Conservation (phyloP, 2,113 vertebrate species). For the Oostethus manadensis region DNA sequence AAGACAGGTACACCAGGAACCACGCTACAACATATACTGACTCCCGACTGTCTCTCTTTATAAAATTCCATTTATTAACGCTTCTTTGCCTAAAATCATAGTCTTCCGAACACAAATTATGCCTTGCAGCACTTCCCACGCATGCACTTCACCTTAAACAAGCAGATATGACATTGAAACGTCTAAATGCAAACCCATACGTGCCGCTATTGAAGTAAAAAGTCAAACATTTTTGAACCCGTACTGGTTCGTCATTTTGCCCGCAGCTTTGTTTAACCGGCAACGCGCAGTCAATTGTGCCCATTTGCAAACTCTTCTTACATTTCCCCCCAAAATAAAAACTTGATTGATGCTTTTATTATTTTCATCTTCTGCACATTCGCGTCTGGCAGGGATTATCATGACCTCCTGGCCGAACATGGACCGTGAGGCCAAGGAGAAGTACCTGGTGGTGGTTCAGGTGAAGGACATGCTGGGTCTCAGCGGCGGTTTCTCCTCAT, state of each 20-base stretch:
- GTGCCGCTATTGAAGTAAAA: conserved; percentile 15
- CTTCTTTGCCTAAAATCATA: not conserved
- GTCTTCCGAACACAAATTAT: not conserved
- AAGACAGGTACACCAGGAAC: conserved; percentile 79
- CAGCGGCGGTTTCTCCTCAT: conserved; percentile 77
- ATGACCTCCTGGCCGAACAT: conserved; percentile 81
- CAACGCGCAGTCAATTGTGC: too few relatives aligned
- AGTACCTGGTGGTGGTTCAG: conserved; percentile 84
- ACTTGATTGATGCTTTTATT: not conserved
- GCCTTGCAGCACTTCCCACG: conserved; percentile 28
- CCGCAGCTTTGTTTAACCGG: conserved; percentile 11
- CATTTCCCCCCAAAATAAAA: not conserved
- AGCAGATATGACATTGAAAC: not conserved
- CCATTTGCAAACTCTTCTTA: not conserved
- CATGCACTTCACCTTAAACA: conserved; percentile 32
- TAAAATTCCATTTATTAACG: not conserved
- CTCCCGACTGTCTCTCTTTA: not conserved
- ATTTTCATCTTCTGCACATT: too few relatives aligned
- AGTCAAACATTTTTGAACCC: conserved; percentile 2
- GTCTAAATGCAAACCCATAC: conserved; percentile 27
- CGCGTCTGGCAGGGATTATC: conserved; percentile 75
- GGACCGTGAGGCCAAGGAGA: conserved; percentile 87
- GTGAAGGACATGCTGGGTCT: conserved; percentile 90
- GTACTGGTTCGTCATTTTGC: not conserved
- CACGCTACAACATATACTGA: not conserved